phyloP scores from a whole-genome alignment of 2,113 vertebrate genomes.

The Eclectus roratus region DNA sequence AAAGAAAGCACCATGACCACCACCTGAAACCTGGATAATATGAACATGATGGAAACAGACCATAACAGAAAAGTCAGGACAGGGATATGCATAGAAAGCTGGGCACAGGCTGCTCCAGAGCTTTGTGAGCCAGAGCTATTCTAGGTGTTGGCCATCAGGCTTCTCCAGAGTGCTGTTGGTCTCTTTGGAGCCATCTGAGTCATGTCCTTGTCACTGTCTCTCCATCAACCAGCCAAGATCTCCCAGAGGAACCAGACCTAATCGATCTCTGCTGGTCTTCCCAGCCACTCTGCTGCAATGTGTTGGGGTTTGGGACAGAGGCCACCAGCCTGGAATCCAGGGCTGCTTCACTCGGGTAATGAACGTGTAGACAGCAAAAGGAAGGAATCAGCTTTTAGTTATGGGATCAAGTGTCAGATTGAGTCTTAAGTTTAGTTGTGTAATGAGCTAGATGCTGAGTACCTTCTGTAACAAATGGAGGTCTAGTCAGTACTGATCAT shows the following conservation, averaged over 20 bases:
- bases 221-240: not conserved
- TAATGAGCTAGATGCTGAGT: not conserved
- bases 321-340: not conserved
- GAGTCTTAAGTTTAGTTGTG: not conserved
- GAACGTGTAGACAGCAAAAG: not conserved
- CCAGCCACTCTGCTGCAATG: not conserved
- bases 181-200: not conserved
- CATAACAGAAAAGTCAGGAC: not conserved
- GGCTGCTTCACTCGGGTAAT: not conserved
- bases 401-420: not conserved
- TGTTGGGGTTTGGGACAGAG: not conserved
- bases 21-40: not conserved
- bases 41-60: not conserved
- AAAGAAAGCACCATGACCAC: not conserved
- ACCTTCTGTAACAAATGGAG: not conserved
- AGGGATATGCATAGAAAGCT: not conserved
- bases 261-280: not conserved
- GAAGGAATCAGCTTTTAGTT: not conserved
- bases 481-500: not conserved
- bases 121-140: not conserved
- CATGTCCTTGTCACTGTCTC: not conserved
- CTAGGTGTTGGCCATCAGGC: not conserved
- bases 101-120: not conserved
- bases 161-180: not conserved
- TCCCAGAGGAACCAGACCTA: not conserved